Base-by-base conservation (phyloP, 2,797 vertebrate genomes). In the Sebastes variabilis region DNA sequence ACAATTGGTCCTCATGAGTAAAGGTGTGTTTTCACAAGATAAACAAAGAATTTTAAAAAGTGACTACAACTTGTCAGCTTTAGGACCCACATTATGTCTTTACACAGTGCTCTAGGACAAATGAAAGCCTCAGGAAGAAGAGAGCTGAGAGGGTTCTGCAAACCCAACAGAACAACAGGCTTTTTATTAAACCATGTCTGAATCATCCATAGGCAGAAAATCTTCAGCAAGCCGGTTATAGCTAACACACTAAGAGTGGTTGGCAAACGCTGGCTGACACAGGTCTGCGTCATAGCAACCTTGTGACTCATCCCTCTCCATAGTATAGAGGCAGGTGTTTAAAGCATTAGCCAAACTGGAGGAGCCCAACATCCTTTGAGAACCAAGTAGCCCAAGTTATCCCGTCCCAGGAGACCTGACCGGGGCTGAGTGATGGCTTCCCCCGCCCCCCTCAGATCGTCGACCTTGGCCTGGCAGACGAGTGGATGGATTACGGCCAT, bases 281-380 rank as follows among this genome's bases (percentile, higher is more conserved):
- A 20, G 30, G 59, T 64, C 49, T 49, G 64, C 38, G 12, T 56
- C 56, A 54, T 32, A 25, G 60, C 34, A 77, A 46, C 49, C 54
- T 54, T 49, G 9, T 32, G 55, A 52, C 73, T 65, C 60, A 34
- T 72, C 36, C 62, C 27, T 34, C 55, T 61, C 29, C 66, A 24
- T 8, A 49, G 32, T 5, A 7, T 11, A 49, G 32, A 32, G 58
- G 69, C 88, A 84, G 87, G 83, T 88, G 83, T 77, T 90, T 74
- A 80, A 83, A 86, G 60, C 83, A 84, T 93, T 86, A 86, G 52
- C 78, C 36, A 64, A 70, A 82, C 80, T 61, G 69, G 42, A 87
- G 55, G 70, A 68, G 22, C 30, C 36, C n/a, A 24, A 64, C 55
- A 59, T 58, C 60, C 56, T 54, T 27, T 0, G n/a, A 5, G 24